These are phyloP conservation scores for Hoplodrina ambigua DNA, from an alignment of 2,888 invertebrate genomes.

Conservation along the genomic window DNA sequence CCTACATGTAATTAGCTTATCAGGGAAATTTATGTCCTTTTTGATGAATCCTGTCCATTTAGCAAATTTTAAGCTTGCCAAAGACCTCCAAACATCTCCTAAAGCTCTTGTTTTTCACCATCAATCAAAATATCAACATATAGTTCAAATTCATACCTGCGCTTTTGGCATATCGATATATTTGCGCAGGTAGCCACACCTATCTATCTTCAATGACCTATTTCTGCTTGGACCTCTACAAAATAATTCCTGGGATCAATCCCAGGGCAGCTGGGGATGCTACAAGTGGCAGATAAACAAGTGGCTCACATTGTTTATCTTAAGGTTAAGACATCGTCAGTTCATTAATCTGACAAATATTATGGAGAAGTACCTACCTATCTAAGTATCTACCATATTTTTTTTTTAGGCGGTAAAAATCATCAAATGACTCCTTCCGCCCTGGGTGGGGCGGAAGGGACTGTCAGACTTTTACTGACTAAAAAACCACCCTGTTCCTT, in stretches of 20 bases:
- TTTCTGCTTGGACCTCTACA: neutral
- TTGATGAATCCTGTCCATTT: neutral
- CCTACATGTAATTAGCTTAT: slow-evolving; percentile 63
- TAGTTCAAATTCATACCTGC: neutral
- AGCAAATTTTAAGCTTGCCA: neutral
- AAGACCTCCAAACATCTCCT: neutral
- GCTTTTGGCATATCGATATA: slow-evolving; percentile 2
- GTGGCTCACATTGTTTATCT: neutral
- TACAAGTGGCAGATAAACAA: neutral
- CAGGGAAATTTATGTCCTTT: neutral
- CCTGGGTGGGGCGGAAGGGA: no score
- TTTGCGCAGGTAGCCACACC: neutral
- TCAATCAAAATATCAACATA: neutral
- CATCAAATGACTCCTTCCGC: no score
- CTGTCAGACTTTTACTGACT: no score
- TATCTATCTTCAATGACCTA: slow-evolving; percentile 8
- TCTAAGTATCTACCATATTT: no score
- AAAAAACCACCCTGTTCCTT: no score
- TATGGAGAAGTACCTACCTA: no score
- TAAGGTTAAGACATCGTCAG: neutral
- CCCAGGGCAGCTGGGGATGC: no score
- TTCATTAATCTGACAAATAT: no score
- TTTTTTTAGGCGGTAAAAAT: no score
- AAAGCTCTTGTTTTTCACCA: neutral
- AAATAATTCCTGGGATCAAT: neutral